Base-by-base conservation (phyloP, 2,113 vertebrate species). In the Cyanoderma ruficeps region DNA sequence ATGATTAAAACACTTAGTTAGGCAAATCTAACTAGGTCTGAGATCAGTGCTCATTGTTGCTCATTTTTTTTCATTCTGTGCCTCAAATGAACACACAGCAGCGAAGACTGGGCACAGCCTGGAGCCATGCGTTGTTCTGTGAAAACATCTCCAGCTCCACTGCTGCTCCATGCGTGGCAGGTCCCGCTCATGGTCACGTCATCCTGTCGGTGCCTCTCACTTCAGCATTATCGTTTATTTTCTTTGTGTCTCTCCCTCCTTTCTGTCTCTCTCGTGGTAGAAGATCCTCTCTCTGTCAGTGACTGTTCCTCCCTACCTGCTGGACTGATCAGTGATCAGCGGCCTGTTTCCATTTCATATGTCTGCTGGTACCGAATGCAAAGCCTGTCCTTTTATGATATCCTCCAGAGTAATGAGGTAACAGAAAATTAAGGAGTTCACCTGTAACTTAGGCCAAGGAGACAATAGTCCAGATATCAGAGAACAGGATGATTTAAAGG, bases 311-410 rank as follows among this genome's bases (percentile, higher is more conserved):
- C 97, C 97, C 97, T 98, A 96, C 92, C 94, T 97, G 95, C 97
- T 97, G 98, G 98, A 98, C 96, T 98, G 94, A 97, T 97, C 97
- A 98, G 97, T 98, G 97, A 98, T 97, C 98, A 98, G 98, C 98
- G 97, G 97, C 97, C 98, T 81, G 97, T 98, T 97, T 98, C 98
- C 97, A 97, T 98, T 96, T 98, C 98, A 97, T 97, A 97, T 98
- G 97, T 98, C 98, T 98, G 98, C 98, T 98, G 98, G 98, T 98
- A 98, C 98, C 98, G 98, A 97, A 97, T 98, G 97, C 98, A 98
- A 97, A 99, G 98, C 97, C 97, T 98, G 96, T 98, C 98, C 98
- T 98, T 98, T 98, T 98, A 98, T 98, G 98, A 98, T 98, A 98
- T 98, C 98, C 98, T 98, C 98, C 98, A 97, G 94, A 98, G 98